Evolutionary conservation across 2,113 vertebrate species (phyloP), one percentile per base, ranked within the genome.

Genomic region (Gymnorhina tibicen): DNA sequence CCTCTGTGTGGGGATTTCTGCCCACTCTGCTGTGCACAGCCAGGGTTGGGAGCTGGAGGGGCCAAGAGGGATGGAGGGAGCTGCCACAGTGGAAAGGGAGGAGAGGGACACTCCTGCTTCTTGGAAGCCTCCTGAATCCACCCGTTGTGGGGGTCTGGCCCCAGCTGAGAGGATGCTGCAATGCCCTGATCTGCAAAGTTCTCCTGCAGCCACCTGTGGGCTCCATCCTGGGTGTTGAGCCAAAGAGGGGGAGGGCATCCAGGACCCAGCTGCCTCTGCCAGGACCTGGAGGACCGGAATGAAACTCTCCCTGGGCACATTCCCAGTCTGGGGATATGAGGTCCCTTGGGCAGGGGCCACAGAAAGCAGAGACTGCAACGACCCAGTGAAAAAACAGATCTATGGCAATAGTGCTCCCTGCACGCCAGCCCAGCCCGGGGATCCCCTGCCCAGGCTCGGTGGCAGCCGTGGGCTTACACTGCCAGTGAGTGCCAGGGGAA

Each of bases 111-210:
- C 28, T 69, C 6, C 5, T 26, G 18, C 17, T 74, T 14, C 20
- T 7, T 19, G 52, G 66, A 28, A 85, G 23, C 6, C 20, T 64
- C 73, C 56, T 7, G 30, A 33, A 76, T 16, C 16, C 13, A 2
- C 11, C 15, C 0, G 0, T 12, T 9, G 35, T 22, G 70, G 0
- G 18, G 56, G 20, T 32, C 88, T 59, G 46, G 19, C 16, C 56
- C 22, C 77, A 62, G 47, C 44, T 70, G 50, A 0, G 1, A 67
- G 64, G 55, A 20, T 30, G 49, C 44, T 75, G 62, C 20, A 0
- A 15, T 42, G 28, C 16, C 67, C 84, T 63, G 37, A n/a, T 24
- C 37, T 49, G 78, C 26, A 35, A 13, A 62, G n/a, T 39, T 62
- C 70, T 62, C 55, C 62, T 35, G 53, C 52, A 68, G 16, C 46